A percentile compares a stretch with the other conserved stretches of the same genome.
Evolutionary conservation across 2,888 invertebrate genomes (phyloP).

Genomic region (Metopia argyrocephala): DNA sequence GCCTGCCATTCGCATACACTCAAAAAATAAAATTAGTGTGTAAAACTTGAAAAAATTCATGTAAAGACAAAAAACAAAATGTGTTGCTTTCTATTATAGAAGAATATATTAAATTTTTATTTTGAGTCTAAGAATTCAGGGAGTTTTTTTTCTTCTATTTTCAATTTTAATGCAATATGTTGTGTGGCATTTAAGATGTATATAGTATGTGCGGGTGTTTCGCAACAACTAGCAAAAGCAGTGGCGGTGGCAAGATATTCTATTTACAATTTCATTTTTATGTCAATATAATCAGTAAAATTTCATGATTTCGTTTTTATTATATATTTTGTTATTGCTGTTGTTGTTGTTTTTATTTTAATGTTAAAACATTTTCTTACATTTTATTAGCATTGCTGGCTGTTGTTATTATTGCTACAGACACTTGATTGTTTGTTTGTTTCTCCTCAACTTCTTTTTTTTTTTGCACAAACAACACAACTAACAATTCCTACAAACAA

Average conservation of each 20-base stretch:
- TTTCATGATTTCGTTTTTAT: constrained; percentile 22
- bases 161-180: background rate
- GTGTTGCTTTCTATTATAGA: background rate
- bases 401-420: no score
- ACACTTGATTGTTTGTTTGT: no score
- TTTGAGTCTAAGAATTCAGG: no score
- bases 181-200: background rate
- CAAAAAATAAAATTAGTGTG: no score
- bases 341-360: background rate
- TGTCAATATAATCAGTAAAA: constrained; percentile 44
- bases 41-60: background rate
- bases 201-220: background rate
- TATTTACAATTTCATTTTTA: constrained; percentile 32
- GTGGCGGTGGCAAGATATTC: background rate
- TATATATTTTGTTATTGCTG: constrained; percentile 8
- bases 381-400: no score
- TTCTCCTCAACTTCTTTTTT: constrained; percentile 21
- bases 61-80: background rate
- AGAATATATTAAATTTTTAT: no score
- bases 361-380: no score
- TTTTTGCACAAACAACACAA: no score
- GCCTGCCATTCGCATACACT: background rate
- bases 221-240: no score
- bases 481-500: constrained; percentile 35
- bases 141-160: no score